phyloP scores from a whole-genome alignment of 2,888 invertebrate genomes.

The Frankliniella fusca region DNA sequence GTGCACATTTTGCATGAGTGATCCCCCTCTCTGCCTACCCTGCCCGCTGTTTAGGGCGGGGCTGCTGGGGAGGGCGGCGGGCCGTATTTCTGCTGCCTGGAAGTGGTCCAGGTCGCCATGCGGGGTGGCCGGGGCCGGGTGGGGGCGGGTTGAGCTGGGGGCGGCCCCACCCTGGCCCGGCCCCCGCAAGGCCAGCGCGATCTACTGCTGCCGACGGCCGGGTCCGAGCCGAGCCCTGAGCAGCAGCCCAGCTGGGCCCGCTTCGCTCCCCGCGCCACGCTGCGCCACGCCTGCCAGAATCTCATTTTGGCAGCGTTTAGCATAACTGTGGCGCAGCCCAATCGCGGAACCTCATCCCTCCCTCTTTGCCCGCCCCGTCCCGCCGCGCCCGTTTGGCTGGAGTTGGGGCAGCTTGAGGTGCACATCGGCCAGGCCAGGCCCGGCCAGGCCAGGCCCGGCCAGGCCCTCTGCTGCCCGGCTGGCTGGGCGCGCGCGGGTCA shows the following conservation, averaged over 20 bases:
- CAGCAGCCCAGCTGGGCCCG: background rate
- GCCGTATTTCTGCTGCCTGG: conserved; percentile 22
- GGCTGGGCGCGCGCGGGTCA: too few species aligned
- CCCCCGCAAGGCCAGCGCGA: background rate
- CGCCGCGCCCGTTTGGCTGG: background rate
- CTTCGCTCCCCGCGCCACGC: background rate
- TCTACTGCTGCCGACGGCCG: background rate
- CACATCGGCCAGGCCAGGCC: background rate
- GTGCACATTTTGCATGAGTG: too few species aligned
- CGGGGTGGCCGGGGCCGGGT: background rate
- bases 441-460: background rate
- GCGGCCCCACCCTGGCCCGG: background rate
- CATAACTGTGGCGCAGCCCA: conserved; percentile 19
- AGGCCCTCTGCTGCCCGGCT: too few species aligned
- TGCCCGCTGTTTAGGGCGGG: background rate
- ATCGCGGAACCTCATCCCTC: background rate
- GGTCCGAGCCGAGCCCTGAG: background rate
- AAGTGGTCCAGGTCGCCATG: conserved; percentile 4
- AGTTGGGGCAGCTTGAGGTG: background rate
- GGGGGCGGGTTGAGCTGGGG: background rate
- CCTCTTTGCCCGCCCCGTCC: background rate
- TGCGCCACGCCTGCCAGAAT: background rate
- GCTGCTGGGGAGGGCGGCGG: background rate
- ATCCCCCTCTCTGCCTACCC: background rate
- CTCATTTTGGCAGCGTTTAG: conserved; percentile 26